Percentiles rank a stretch among this genome's conserved stretches.
Conservation (phyloP, 2,888 invertebrate species). For the Dynastes tityus region DNA sequence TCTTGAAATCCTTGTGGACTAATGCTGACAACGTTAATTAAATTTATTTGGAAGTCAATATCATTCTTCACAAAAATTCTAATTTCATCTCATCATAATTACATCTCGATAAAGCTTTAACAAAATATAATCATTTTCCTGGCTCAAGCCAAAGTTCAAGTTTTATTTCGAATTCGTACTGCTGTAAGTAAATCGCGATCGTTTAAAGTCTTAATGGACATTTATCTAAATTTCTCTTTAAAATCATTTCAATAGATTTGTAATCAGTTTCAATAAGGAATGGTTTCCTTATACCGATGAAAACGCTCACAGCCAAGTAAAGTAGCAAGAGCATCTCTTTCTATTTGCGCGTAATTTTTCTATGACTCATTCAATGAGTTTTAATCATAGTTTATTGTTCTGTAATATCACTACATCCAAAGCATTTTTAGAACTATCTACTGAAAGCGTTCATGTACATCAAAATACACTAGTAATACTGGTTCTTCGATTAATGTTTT, state of each 20-base stretch:
- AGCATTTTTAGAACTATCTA: too few relatives aligned
- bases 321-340: neutral
- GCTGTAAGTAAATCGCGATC: slow-evolving; percentile 1
- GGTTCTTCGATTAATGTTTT: neutral
- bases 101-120: neutral
- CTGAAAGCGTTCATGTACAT: too few relatives aligned
- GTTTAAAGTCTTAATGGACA: neutral
- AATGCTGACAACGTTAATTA: too few relatives aligned
- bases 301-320: neutral
- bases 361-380: neutral
- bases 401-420: neutral
- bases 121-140: neutral
- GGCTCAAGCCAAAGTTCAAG: neutral
- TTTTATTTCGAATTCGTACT: slow-evolving; percentile 2
- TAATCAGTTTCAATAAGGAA: slow-evolving; percentile 1
- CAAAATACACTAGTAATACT: too few relatives aligned
- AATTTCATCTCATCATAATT: neutral
- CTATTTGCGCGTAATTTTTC: neutral
- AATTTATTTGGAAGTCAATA: neutral
- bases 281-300: neutral
- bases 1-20: too few relatives aligned
- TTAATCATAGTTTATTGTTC: neutral
- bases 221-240: slow-evolving; percentile 5
- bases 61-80: neutral
- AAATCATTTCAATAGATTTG: neutral